phyloP scores from a whole-genome alignment of 2,888 invertebrate genomes.

The Tolmerus cingulatus region DNA sequence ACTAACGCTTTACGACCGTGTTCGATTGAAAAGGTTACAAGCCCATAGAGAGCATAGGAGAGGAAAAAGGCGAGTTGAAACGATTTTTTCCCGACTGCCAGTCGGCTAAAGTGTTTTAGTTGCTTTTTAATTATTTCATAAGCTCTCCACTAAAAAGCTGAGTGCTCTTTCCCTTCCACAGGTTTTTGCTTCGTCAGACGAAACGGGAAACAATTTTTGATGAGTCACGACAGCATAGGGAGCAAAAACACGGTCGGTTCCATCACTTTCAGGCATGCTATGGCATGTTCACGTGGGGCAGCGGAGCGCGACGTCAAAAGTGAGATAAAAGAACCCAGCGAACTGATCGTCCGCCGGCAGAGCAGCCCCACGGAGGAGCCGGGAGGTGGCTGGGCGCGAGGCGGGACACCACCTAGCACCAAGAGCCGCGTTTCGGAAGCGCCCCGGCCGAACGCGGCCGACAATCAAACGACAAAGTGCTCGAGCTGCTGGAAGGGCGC shows the following conservation, averaged over 20 bases:
- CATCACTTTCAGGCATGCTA: slow-evolving; percentile 13
- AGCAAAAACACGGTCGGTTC: slow-evolving; percentile 16
- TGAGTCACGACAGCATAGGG: slow-evolving; percentile 11
- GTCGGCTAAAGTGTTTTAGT: background rate
- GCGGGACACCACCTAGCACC: background rate
- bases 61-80: background rate
- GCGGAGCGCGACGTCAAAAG: slow-evolving; percentile 8
- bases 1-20: background rate
- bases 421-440: background rate
- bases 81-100: background rate
- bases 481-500: background rate
- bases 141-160: background rate
- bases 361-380: background rate
- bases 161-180: background rate
- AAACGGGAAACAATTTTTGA: slow-evolving; percentile 33
- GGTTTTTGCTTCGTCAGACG: background rate
- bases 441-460: background rate
- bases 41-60: background rate
- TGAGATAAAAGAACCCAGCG: background rate
- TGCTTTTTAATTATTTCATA: background rate
- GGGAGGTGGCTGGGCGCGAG: background rate
- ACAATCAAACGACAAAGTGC: slow-evolving; percentile 1
- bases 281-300: slow-evolving; percentile 25
- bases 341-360: slow-evolving; percentile 10
- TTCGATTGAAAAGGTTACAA: background rate